Evolutionary conservation across 2,888 invertebrate species (phyloP).

Genomic region (Orthosia cruda): DNA sequence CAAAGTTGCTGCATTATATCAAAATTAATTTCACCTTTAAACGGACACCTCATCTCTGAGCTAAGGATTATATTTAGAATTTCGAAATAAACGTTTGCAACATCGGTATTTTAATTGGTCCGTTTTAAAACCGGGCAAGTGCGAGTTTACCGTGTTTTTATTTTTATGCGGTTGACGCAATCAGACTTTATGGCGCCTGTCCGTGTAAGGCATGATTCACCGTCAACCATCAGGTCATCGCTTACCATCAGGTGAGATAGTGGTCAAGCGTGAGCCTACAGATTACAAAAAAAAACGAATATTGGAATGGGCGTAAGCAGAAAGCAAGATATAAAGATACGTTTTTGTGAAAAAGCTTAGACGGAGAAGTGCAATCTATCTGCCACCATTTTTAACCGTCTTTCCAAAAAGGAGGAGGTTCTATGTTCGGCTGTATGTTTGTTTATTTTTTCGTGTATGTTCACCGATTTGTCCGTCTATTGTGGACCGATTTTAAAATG

Average conservation of each 20-base stretch:
- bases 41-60: slow-evolving; percentile 63
- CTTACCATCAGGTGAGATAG: too few relatives aligned
- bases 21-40: slow-evolving; percentile 61
- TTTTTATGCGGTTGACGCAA: slow-evolving; percentile 41
- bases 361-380: neutral
- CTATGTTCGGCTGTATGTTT: too few relatives aligned
- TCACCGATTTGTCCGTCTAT: too few relatives aligned
- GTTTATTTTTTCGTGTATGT: too few relatives aligned
- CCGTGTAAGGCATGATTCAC: slow-evolving; percentile 9
- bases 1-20: slow-evolving; percentile 21
- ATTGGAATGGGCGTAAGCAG: neutral
- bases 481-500: too few relatives aligned
- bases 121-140: slow-evolving; percentile 57
- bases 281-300: too few relatives aligned
- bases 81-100: slow-evolving; percentile 49
- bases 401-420: too few relatives aligned
- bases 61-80: slow-evolving; percentile 65
- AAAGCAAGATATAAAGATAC: neutral
- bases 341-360: neutral
- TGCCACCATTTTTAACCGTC: too few relatives aligned
- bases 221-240: too few relatives aligned
- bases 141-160: slow-evolving; percentile 25
- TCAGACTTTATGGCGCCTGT: slow-evolving; percentile 36
- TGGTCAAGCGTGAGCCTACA: too few relatives aligned
- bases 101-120: slow-evolving; percentile 64